A percentile compares a stretch with the other conserved stretches of the same genome.
Conservation (phyloP, 1,140 invertebrate species). For the Drosophila baimaii region DNA sequence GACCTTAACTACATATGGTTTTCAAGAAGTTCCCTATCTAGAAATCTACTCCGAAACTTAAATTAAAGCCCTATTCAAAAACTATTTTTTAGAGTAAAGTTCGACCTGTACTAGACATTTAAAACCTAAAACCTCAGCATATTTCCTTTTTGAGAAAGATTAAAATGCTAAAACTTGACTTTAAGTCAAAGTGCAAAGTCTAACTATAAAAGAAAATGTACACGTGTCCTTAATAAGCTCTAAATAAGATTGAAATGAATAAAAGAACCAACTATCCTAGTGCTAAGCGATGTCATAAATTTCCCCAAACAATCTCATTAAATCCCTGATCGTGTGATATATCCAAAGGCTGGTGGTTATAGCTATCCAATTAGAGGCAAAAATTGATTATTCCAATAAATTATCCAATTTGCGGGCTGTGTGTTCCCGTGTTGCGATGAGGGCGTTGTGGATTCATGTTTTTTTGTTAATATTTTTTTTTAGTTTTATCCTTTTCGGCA, state of each 20-base stretch:
- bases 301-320: constrained; percentile 17
- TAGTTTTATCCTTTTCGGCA: constrained; percentile 25
- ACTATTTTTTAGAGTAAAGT: background rate
- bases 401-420: constrained; percentile 59
- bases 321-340: constrained; percentile 27
- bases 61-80: background rate
- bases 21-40: rapidly evolving
- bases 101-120: rapidly evolving
- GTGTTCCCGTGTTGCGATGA: constrained; percentile 22
- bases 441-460: background rate
- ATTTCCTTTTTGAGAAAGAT: too few species aligned
- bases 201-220: constrained; percentile 1
- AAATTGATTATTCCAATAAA: constrained; percentile 57
- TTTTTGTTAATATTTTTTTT: constrained; percentile 12
- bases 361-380: constrained; percentile 41
- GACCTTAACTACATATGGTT: background rate
- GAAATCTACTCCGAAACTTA: background rate
- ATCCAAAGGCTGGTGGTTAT: constrained; percentile 30
- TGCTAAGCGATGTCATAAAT: constrained; percentile 30
- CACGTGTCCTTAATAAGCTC: constrained; percentile 21
- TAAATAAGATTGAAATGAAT: background rate
- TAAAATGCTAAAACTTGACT: rapidly evolving
- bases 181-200: background rate
- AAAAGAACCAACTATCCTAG: background rate
- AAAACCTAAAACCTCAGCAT: background rate